These are phyloP conservation scores for Euleptes europaea DNA, from an alignment of 2,113 vertebrate species.

Conservation along the genomic window DNA sequence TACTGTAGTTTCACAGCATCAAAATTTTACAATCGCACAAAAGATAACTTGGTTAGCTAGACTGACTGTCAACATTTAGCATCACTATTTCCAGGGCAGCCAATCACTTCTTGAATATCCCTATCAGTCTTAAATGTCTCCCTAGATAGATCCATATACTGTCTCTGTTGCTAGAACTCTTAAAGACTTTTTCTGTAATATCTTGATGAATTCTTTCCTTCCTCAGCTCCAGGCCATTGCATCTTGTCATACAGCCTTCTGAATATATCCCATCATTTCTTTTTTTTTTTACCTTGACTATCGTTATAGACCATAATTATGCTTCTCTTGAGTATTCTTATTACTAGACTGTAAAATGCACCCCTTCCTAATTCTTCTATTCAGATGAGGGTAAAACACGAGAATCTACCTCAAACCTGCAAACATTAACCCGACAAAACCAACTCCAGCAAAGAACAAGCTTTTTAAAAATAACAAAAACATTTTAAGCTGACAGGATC, in stretches of 20 bases:
- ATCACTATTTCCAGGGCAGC: neutral
- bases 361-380: neutral
- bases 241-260: slow-evolving; percentile 17
- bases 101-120: neutral
- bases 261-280: slow-evolving; percentile 33
- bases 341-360: slow-evolving; percentile 29
- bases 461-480: no score
- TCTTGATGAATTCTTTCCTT: slow-evolving; percentile 13
- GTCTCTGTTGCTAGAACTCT: neutral
- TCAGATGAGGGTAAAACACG: neutral
- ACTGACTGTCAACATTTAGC: slow-evolving; percentile 3
- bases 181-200: slow-evolving; percentile 19
- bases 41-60: fast-evolving
- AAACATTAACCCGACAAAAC: no score
- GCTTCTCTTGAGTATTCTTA: slow-evolving; percentile 14
- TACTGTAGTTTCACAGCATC: neutral
- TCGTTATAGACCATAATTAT: slow-evolving; percentile 5
- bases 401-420: no score
- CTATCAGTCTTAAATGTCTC: neutral
- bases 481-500: no score
- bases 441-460: no score
- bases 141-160: neutral
- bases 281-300: slow-evolving; percentile 38
- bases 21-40: neutral
- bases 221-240: slow-evolving; percentile 18